phyloP scores from a whole-genome alignment of 2,888 invertebrate genomes.

The Dicyrtoma fusca region DNA sequence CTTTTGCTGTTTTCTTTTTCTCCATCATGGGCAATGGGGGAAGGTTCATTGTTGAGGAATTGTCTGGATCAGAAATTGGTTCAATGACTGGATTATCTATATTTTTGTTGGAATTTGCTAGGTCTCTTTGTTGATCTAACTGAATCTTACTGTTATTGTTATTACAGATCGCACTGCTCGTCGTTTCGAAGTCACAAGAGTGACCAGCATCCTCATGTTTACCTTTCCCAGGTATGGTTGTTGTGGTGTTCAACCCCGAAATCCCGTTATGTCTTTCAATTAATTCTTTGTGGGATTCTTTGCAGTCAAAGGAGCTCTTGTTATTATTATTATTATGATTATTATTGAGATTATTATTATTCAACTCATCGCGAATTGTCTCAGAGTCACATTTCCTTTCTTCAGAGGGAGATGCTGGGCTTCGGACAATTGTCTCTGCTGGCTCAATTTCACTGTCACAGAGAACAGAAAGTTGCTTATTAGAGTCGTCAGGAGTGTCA shows the following conservation, averaged over 20 bases:
- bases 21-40: background rate
- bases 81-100: conserved; percentile 28
- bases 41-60: background rate
- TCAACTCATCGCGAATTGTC: conserved; percentile 13
- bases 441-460: conserved; percentile 7
- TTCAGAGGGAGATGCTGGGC: background rate
- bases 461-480: conserved; percentile 17
- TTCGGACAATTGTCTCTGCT: background rate
- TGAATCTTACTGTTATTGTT: background rate
- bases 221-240: background rate
- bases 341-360: conserved; percentile 1
- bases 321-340: conserved; percentile 3
- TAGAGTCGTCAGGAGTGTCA: background rate
- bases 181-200: background rate
- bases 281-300: conserved; percentile 14
- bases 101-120: too few species aligned
- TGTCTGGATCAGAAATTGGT: conserved; percentile 15
- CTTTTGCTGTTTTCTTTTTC: background rate
- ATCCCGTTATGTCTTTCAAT: conserved; percentile 23
- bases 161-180: background rate
- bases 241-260: background rate
- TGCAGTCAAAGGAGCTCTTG: background rate
- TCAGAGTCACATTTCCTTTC: conserved; percentile 27
- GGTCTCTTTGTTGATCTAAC: conserved; percentile 13
- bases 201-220: conserved; percentile 5